A percentile compares a stretch with the other conserved stretches of the same genome.
phyloP scores from a whole-genome alignment of 1,140 invertebrate species.

The Apis florea region DNA sequence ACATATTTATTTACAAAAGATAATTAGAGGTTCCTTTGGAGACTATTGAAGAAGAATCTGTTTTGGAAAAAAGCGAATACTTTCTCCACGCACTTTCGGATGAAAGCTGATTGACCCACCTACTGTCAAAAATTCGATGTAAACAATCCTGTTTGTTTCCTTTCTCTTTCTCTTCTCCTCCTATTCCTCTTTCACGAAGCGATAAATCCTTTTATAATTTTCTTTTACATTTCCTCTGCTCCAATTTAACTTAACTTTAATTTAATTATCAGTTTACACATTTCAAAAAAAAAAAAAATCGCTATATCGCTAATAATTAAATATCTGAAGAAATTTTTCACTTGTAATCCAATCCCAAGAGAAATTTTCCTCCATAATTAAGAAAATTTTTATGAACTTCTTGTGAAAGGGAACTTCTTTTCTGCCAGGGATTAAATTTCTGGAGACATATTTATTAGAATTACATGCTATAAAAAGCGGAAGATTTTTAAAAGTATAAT shows the following conservation, averaged over 20 bases:
- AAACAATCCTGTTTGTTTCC: not conserved
- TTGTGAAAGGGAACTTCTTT: not conserved
- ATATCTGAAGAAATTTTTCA: not conserved
- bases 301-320: not conserved
- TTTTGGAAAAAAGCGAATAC: constrained; percentile 13
- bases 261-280: too few relatives aligned
- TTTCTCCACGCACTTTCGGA: constrained; percentile 43
- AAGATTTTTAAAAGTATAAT: too few relatives aligned
- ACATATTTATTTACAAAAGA: not conserved
- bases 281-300: not conserved
- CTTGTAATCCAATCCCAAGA: not conserved
- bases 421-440: not conserved
- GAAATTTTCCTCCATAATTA: too few relatives aligned
- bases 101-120: constrained; percentile 44
- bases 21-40: not conserved
- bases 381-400: not conserved
- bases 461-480: not conserved
- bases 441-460: not conserved
- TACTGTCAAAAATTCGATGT: constrained; percentile 32
- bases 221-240: constrained; percentile 8
- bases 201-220: not conserved
- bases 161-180: constrained; percentile 33
- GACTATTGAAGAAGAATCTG: not conserved
- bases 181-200: not conserved
- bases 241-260: not conserved